A percentile compares a stretch with the other conserved stretches of the same genome.
These are phyloP conservation scores for Pseudorhombus dupliciocellatus DNA, from an alignment of 2,113 vertebrate species.

Conservation along the genomic window DNA sequence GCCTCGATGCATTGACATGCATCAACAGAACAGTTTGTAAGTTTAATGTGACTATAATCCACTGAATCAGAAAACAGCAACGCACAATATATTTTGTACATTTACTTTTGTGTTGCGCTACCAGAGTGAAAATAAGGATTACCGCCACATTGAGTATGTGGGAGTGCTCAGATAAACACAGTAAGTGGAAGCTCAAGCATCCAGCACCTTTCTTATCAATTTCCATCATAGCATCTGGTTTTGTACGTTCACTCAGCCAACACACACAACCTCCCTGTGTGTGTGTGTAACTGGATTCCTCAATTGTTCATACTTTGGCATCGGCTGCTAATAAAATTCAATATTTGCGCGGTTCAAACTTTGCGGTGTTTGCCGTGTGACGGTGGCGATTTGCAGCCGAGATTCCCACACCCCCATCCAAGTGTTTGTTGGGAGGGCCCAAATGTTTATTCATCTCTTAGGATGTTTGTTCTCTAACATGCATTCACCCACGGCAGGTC, in stretches of 20 bases:
- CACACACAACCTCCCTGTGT: neutral
- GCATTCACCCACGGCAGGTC: conserved; percentile 8
- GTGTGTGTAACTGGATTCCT: conserved; percentile 12
- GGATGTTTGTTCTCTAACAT: conserved; percentile 27
- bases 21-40: neutral
- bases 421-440: neutral
- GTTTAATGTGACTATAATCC: neutral
- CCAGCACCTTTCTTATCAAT: conserved; percentile 9
- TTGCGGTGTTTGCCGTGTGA: neutral
- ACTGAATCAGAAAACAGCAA: neutral
- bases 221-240: conserved; percentile 20
- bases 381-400: neutral
- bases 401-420: neutral
- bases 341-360: conserved; percentile 34
- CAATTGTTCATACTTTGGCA: conserved; percentile 25
- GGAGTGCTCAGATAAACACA: too few relatives aligned
- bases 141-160: too few relatives aligned
- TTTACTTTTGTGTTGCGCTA: too few relatives aligned
- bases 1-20: too few relatives aligned
- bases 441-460: too few relatives aligned
- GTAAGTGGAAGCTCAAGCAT: neutral
- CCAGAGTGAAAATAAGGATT: too few relatives aligned
- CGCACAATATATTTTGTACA: too few relatives aligned
- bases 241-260: conserved; percentile 5
- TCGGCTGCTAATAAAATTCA: conserved; percentile 20